These are phyloP conservation scores for Tupaia tana DNA, from an alignment of 2,113 vertebrate species.

Conservation along the genomic window DNA sequence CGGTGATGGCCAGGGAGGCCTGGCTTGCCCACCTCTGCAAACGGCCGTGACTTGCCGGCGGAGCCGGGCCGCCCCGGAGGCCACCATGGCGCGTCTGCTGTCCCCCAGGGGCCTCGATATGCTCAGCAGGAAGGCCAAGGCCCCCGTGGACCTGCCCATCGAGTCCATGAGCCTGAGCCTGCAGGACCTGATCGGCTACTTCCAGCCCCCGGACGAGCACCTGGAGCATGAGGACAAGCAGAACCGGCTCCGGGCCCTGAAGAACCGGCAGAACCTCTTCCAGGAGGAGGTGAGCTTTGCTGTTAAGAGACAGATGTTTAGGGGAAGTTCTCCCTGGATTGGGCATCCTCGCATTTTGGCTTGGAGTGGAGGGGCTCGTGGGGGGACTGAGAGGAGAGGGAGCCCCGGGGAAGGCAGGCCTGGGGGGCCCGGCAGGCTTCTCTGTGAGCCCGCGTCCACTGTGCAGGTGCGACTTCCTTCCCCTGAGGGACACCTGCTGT, in stretches of 20 bases:
- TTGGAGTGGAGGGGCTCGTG: too few relatives aligned
- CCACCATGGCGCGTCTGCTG: too few relatives aligned
- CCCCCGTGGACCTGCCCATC: slow-evolving; percentile 91
- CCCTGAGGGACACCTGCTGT: neutral
- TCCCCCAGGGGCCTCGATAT: slow-evolving; percentile 92
- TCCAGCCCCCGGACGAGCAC: slow-evolving; percentile 95
- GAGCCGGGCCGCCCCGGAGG: too few relatives aligned
- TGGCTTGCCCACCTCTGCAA: too few relatives aligned
- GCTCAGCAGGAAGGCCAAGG: slow-evolving; percentile 92
- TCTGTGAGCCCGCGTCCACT: too few relatives aligned
- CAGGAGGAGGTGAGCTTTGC: slow-evolving; percentile 93
- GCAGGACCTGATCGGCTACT: slow-evolving; percentile 96
- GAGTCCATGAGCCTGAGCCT: slow-evolving; percentile 96
- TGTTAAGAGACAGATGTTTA: too few relatives aligned
- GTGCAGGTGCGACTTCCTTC: too few relatives aligned
- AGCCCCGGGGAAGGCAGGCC: neutral
- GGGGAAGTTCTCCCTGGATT: neutral
- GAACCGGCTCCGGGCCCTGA: slow-evolving; percentile 95
- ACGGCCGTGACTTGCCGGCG: too few relatives aligned
- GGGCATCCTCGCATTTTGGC: neutral
- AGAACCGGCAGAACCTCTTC: slow-evolving; percentile 98
- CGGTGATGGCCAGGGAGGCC: too few relatives aligned
- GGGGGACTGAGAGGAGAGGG: too few relatives aligned
- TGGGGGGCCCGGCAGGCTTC: neutral
- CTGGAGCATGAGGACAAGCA: slow-evolving; percentile 97